Percentiles rank a stretch among this genome's conserved stretches.
phyloP scores from a whole-genome alignment of 2,888 invertebrate species.

The Lathronympha strigana region DNA sequence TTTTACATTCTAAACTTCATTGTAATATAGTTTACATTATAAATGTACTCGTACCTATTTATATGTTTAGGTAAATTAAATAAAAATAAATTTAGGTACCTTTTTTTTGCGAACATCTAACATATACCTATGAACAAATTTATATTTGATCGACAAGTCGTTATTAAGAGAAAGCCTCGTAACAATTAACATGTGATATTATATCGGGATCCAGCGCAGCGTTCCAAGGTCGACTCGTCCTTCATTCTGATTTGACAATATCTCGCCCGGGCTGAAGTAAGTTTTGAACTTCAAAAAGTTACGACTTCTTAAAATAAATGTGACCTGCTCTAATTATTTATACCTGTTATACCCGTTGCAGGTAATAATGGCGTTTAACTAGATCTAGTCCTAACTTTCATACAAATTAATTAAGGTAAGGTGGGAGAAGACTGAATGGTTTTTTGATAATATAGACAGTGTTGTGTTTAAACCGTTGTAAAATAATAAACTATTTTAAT shows the following conservation, averaged over 20 bases:
- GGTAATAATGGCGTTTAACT: too few species aligned
- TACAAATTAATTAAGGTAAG: too few species aligned
- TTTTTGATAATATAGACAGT: too few species aligned
- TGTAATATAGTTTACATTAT: not conserved
- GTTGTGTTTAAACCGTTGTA: too few species aligned
- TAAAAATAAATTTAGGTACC: slow-evolving; percentile 1
- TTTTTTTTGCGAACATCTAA: too few species aligned
- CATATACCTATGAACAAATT: not conserved
- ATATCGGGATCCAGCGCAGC: not conserved
- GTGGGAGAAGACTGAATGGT: too few species aligned
- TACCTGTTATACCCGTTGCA: not conserved
- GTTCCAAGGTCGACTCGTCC: not conserved
- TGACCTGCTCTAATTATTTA: not conserved
- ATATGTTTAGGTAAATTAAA: not conserved
- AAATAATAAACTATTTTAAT: too few species aligned
- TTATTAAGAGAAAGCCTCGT: not conserved
- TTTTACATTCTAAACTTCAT: not conserved
- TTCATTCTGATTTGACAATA: not conserved
- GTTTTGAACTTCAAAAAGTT: slow-evolving; percentile 1
- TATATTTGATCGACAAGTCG: not conserved
- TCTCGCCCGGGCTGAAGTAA: slow-evolving; percentile 5
- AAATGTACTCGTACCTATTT: not conserved
- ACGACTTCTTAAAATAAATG: slow-evolving; percentile 11
- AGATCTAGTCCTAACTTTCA: too few species aligned
- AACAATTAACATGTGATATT: not conserved